phyloP scores from a whole-genome alignment of 2,113 vertebrate species.

The Heterotilapia buettikoferi region DNA sequence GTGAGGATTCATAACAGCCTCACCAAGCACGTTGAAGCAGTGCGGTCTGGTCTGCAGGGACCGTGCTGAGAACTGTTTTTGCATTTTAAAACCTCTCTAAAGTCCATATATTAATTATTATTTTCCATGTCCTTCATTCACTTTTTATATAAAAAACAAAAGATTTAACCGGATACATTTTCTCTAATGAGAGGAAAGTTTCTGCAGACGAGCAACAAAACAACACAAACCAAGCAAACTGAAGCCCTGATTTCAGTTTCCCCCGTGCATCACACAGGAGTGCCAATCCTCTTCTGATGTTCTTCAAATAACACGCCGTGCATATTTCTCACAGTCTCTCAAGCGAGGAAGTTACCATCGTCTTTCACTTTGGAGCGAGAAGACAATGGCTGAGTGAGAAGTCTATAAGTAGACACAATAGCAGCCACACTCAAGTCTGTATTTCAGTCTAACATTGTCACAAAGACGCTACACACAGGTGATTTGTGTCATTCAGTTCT shows the following conservation, averaged over 20 bases:
- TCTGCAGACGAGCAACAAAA: not conserved
- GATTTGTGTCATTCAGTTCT: not conserved
- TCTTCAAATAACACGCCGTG: not conserved
- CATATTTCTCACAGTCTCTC: constrained; percentile 23
- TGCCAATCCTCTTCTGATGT: not conserved
- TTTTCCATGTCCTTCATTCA: not conserved
- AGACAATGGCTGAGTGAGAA: not conserved
- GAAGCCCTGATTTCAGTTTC: not conserved
- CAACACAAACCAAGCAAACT: not conserved
- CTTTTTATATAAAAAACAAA: not conserved
- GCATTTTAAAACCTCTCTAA: not conserved
- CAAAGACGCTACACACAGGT: not conserved
- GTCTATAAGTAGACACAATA: not conserved
- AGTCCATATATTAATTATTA: not conserved
- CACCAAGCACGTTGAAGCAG: not conserved
- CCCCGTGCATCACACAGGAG: not conserved
- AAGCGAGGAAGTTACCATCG: not conserved
- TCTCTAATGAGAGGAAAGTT: not conserved
- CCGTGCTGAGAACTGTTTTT: not conserved
- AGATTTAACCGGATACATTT: not conserved
- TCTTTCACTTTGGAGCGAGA: not conserved
- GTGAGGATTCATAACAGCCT: not conserved
- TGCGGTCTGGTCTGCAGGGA: not conserved
- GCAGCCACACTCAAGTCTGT: not conserved
- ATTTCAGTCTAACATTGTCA: not conserved